Percentiles rank a stretch among this genome's conserved stretches.
phyloP scores from a whole-genome alignment of 1,140 invertebrate species.

The Trigoniulus corallinus region DNA sequence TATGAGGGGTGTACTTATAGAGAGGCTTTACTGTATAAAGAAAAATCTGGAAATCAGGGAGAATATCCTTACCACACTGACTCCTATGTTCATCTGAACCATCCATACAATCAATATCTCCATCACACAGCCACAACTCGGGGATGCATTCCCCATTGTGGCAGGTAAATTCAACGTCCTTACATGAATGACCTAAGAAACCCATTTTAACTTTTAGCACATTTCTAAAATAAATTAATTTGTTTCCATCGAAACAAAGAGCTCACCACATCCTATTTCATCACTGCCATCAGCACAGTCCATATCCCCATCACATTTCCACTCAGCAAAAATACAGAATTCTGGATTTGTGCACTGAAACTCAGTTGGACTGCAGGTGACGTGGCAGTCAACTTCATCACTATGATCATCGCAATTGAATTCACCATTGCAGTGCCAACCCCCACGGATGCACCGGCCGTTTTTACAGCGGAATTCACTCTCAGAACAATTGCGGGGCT shows the following conservation, averaged over 20 bases:
- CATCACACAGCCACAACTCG: conserved; percentile 26
- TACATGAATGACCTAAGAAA: conserved; percentile 11
- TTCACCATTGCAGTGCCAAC: conserved; percentile 46
- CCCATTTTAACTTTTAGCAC: background rate
- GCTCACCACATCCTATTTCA: conserved; percentile 32
- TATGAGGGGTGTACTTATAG: too few species aligned
- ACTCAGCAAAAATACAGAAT: conserved; percentile 28
- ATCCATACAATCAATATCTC: conserved; percentile 27
- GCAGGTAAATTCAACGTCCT: conserved; percentile 30
- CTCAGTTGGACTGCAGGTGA: conserved; percentile 31
- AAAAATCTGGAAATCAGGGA: background rate
- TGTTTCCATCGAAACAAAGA: background rate
- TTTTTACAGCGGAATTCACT: conserved; percentile 28
- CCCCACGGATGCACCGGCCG: conserved; percentile 38
- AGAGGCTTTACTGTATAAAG: background rate
- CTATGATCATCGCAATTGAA: conserved; percentile 58
- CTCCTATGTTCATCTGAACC: conserved; percentile 33
- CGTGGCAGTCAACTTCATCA: conserved; percentile 60
- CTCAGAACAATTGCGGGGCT: conserved; percentile 17
- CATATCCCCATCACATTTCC: conserved; percentile 36
- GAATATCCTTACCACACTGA: conserved; percentile 6
- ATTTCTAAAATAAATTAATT: background rate
- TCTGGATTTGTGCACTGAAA: conserved; percentile 37
- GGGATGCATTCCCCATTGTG: conserved; percentile 26
- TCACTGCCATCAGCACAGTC: conserved; percentile 41